Evolutionary conservation across 2,888 invertebrate species (phyloP).

Genomic region (Colostygia pectinataria): DNA sequence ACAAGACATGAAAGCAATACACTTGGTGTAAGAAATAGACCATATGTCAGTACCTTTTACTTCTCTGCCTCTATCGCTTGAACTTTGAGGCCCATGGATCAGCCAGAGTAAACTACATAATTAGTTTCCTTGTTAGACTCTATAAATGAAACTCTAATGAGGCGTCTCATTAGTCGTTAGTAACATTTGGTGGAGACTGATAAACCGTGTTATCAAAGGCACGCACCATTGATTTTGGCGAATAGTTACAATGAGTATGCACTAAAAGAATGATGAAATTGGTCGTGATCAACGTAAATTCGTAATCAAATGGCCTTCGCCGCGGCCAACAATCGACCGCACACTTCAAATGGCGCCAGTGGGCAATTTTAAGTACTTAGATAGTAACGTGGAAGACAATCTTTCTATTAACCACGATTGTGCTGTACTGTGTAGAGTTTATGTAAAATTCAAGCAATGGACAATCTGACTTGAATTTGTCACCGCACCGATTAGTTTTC

Average conservation of each 20-base stretch:
- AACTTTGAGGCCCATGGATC: neutral
- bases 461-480: no score
- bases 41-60: no score
- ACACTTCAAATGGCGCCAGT: slow-evolving; percentile 45
- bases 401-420: slow-evolving; percentile 27
- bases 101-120: neutral
- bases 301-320: slow-evolving; percentile 55
- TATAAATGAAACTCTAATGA: neutral
- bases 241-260: slow-evolving; percentile 33
- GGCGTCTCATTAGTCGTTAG: slow-evolving; percentile 4
- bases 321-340: slow-evolving; percentile 47
- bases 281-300: slow-evolving; percentile 43
- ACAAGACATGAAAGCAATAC: no score
- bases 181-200: neutral
- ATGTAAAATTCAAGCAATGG: no score
- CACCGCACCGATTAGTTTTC: no score
- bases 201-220: slow-evolving; percentile 24
- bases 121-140: neutral
- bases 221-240: slow-evolving; percentile 34
- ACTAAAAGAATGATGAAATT: slow-evolving; percentile 53
- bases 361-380: slow-evolving; percentile 33
- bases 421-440: slow-evolving; percentile 7
- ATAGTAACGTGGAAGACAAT: slow-evolving; percentile 24
- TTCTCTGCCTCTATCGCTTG: no score
- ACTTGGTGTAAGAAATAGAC: no score